Conservation (phyloP, 2,888 invertebrate genomes). For the Toxonevra muliebris region DNA sequence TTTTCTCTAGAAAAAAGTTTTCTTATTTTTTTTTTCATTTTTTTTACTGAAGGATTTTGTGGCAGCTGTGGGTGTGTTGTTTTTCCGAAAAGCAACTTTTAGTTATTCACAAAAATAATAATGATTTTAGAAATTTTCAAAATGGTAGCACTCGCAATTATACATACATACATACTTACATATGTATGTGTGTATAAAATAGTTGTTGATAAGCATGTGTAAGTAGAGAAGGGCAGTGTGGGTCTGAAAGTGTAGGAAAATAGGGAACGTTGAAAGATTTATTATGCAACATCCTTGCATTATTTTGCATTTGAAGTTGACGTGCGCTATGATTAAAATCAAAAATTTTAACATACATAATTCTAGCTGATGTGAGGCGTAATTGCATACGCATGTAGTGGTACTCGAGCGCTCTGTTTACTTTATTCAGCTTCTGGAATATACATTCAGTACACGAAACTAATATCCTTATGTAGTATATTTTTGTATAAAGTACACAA, state of each 20-base stretch:
- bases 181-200: not conserved
- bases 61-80: not conserved
- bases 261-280: not conserved
- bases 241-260: too few relatives aligned
- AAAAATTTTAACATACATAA: not conserved
- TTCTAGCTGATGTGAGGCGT: not conserved
- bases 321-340: not conserved
- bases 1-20: conserved; percentile 22
- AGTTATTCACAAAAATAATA: conserved; percentile 5
- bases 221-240: too few relatives aligned
- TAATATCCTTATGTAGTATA: too few relatives aligned
- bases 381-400: not conserved
- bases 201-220: too few relatives aligned
- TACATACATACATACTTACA: not conserved
- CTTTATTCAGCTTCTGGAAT: too few relatives aligned
- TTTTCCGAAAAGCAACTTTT: conserved; percentile 8
- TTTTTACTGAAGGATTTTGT: not conserved
- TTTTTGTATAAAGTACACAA: not conserved
- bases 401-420: too few relatives aligned
- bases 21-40: conserved; percentile 19
- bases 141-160: not conserved
- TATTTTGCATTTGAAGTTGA: not conserved
- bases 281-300: not conserved
- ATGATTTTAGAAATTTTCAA: conserved; percentile 13
- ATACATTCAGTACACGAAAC: too few relatives aligned